Evolutionary conservation across 2,113 vertebrate species (phyloP).

Genomic region (Clarias gariepinus): DNA sequence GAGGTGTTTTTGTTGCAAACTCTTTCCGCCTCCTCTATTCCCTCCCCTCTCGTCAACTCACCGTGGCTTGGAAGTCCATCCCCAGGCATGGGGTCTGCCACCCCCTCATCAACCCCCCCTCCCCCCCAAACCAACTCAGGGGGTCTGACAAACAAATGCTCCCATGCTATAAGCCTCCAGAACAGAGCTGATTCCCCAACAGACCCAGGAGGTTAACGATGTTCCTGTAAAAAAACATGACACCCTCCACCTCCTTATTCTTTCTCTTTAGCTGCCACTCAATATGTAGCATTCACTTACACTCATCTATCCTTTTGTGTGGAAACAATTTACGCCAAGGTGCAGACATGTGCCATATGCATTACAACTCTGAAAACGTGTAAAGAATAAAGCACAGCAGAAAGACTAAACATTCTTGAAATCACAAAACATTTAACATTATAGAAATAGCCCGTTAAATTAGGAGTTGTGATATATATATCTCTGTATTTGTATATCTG

Average conservation of each 20-base stretch:
- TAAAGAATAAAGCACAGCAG: neutral
- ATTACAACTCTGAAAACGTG: neutral
- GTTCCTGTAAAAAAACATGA: constrained; percentile 67
- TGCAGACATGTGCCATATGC: neutral
- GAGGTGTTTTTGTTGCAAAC: constrained; percentile 67
- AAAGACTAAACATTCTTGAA: neutral
- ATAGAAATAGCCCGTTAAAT: neutral
- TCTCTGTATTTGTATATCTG: no score
- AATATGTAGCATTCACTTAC: constrained; percentile 39
- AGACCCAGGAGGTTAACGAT: constrained; percentile 77
- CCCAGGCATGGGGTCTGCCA: constrained; percentile 66
- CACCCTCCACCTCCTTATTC: constrained; percentile 44
- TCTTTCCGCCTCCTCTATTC: constrained; percentile 51
- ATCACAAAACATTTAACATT: neutral
- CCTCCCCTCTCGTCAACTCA: constrained; percentile 60
- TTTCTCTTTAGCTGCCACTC: constrained; percentile 47
- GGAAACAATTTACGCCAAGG: constrained; percentile 30
- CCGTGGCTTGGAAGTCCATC: constrained; percentile 72
- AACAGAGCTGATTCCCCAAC: constrained; percentile 60
- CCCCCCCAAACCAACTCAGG: constrained; percentile 45
- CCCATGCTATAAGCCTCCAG: constrained; percentile 60
- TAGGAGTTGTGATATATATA: neutral
- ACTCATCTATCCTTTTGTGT: constrained; percentile 23
- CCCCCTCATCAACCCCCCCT: no score
- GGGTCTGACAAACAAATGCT: constrained; percentile 69